These are phyloP conservation scores for Coracias cyanogaster DNA, from an alignment of 2,797 vertebrate genomes.

Conservation along the genomic window DNA sequence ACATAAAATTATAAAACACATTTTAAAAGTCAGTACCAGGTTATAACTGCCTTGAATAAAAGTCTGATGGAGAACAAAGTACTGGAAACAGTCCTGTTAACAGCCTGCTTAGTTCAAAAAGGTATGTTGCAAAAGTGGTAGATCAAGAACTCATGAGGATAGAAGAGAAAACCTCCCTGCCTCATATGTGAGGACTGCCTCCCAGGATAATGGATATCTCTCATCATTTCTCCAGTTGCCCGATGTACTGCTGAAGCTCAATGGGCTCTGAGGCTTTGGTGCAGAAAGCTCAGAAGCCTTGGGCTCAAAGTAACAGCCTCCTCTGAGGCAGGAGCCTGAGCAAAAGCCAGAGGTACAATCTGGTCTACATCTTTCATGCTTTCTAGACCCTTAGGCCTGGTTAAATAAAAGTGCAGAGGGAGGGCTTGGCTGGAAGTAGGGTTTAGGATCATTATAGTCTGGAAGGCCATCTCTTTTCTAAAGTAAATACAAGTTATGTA, in stretches of 20 bases:
- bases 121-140: not conserved
- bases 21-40: not conserved
- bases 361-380: not conserved
- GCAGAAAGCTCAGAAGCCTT: not conserved
- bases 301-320: not conserved
- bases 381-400: not conserved
- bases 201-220: accelerated
- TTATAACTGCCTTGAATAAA: not conserved
- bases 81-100: not conserved
- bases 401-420: not conserved
- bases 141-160: not conserved
- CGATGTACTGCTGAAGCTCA: not conserved
- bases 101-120: not conserved
- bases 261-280: not conserved
- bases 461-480: not conserved
- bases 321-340: not conserved
- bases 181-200: accelerated
- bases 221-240: not conserved
- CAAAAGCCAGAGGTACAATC: not conserved
- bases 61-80: not conserved
- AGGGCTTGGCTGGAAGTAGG: not conserved
- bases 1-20: not conserved
- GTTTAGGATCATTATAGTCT: not conserved
- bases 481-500: not conserved
- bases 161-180: not conserved